Evolutionary conservation across 2,888 invertebrate genomes (phyloP).

Genomic region (Rhagonycha lutea): DNA sequence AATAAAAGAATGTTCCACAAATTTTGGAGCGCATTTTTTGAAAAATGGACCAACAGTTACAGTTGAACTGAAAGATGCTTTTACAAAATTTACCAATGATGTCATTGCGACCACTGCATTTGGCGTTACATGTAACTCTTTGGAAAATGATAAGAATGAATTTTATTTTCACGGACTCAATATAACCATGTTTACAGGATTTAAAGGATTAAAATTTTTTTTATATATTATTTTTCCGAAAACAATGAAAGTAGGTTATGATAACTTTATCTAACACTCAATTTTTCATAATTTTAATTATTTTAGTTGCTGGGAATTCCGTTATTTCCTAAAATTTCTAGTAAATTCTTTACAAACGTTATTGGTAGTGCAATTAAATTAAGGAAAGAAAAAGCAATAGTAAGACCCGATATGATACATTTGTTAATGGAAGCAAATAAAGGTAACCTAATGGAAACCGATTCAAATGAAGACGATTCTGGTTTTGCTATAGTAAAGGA

Average conservation of each 20-base stretch:
- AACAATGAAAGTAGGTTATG: no score
- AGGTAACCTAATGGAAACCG: constrained; percentile 34
- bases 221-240: no score
- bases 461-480: constrained; percentile 15
- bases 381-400: constrained; percentile 53
- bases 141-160: constrained; percentile 57
- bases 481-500: background rate
- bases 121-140: constrained; percentile 60
- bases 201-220: no score
- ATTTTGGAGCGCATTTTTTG: background rate
- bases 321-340: constrained; percentile 29
- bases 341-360: constrained; percentile 52
- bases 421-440: constrained; percentile 57
- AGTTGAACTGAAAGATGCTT: constrained; percentile 55
- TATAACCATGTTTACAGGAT: no score
- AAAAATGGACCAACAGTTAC: constrained; percentile 25
- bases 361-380: constrained; percentile 44
- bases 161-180: constrained; percentile 52
- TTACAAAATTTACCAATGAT: constrained; percentile 58
- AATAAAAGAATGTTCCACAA: no score
- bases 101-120: constrained; percentile 61
- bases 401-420: constrained; percentile 58
- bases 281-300: no score
- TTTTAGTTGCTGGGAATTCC: no score
- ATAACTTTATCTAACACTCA: no score